These are phyloP conservation scores for Hyaena hyaena DNA, from an alignment of 2,113 vertebrate genomes.

Conservation along the genomic window DNA sequence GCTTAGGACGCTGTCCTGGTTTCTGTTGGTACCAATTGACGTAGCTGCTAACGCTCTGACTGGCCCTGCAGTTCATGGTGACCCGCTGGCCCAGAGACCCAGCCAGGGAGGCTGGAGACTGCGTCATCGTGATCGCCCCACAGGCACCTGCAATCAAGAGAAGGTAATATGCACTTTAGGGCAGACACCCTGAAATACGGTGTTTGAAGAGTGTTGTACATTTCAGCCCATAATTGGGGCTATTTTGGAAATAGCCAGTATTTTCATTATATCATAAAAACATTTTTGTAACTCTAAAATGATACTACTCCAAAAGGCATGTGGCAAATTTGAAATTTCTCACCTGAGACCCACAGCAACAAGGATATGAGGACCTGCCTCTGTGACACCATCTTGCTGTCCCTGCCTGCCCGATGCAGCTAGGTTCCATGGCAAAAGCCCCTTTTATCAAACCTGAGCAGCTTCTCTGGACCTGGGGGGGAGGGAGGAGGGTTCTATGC, in stretches of 20 bases:
- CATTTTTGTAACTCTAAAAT: background rate
- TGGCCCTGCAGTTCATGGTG: slow-evolving; percentile 65
- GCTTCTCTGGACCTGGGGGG: too few relatives aligned
- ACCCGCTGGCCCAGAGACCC: background rate
- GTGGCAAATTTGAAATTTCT: background rate
- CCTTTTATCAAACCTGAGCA: background rate
- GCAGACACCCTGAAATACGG: background rate
- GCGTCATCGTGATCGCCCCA: background rate
- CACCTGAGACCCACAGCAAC: background rate
- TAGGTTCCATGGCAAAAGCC: background rate
- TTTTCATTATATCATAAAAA: background rate
- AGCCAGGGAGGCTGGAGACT: background rate
- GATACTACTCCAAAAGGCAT: background rate
- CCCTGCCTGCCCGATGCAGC: too few relatives aligned
- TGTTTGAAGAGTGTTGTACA: too few relatives aligned
- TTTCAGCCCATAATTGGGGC: background rate
- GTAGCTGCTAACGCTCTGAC: background rate
- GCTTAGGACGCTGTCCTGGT: slow-evolving; percentile 68
- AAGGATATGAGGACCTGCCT: background rate
- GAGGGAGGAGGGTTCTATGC: background rate
- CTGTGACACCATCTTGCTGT: background rate
- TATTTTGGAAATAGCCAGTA: background rate
- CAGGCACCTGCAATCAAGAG: background rate
- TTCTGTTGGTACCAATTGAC: slow-evolving; percentile 80
- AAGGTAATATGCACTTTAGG: background rate